Evolutionary conservation across 2,797 vertebrate species (phyloP), one percentile per base, ranked within the genome.

Genomic region (Anomalospiza imberbis): DNA sequence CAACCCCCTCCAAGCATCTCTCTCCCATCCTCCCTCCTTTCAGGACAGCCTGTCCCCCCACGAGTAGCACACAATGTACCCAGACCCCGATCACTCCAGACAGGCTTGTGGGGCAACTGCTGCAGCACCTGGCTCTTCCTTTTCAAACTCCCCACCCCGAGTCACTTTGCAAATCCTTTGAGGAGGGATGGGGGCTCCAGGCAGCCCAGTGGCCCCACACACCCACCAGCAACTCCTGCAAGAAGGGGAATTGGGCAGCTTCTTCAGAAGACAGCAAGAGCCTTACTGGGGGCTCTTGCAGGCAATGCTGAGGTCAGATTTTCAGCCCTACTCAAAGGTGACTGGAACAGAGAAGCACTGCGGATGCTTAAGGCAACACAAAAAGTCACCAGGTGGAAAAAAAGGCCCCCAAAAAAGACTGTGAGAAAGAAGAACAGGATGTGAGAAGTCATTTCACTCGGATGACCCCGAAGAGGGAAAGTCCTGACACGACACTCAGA

Each of bases 61-160:
- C 5, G 48, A 58, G 34, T 1, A 77, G 16, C 34, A 28, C 10
- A 47, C 13, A 55, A 50, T n/a, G 0, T 36, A 78, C 79, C 55
- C 81, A 91, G 45, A n/a, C 17, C 55, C 20, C 0, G 2, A 6
- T 2, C 0, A 0, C 60, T 73, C 58, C 72, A 70, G 61, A 22
- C 15, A 73, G 34, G 31, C 25, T 50, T 5, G 3, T 1, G 4
- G 42, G 54, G 15, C 34, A 81, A 67, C 18, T 20, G 48, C 70
- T 65, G 34, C 66, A 74, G 73, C 17, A 32, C 25, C 48, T 72
- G 32, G 32, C 31, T 85, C 75, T 47, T 80, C 3, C 2, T 68
- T 79, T 67, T 72, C n/a, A n/a, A 57, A 10, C n/a, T 50, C 77
- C 54, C 42, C 82, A 73, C 25, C 20, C 31, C 4, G 6, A 47